Evolutionary conservation across 2,113 vertebrate species (phyloP).

Genomic region (Raja brachyura): DNA sequence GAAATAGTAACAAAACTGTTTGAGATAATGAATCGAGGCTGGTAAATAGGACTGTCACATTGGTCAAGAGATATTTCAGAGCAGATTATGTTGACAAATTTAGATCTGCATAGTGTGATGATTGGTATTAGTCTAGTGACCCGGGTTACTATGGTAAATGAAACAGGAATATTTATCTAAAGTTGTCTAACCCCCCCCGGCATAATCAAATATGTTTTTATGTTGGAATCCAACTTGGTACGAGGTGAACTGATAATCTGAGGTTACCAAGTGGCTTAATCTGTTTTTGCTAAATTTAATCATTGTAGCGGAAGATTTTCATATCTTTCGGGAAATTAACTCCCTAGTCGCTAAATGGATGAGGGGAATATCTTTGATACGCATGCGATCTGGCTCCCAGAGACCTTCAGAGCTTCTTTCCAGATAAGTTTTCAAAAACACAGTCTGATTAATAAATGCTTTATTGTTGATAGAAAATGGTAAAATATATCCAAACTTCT

Average conservation of each 20-base stretch:
- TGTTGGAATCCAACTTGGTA: background rate
- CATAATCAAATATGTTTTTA: background rate
- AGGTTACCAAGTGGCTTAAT: background rate
- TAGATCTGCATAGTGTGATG: background rate
- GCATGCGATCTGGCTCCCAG: too few relatives aligned
- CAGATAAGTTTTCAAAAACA: too few relatives aligned
- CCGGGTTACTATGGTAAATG: background rate
- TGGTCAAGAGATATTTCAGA: background rate
- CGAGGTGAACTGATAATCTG: background rate
- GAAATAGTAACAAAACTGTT: background rate
- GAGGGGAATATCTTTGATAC: too few relatives aligned
- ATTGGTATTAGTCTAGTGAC: background rate
- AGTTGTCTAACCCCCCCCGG: background rate
- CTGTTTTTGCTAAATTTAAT: background rate
- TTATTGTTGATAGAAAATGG: too few relatives aligned
- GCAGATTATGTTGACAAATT: background rate
- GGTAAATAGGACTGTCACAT: background rate
- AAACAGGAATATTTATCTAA: background rate
- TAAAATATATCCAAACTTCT: too few relatives aligned
- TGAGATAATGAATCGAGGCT: background rate
- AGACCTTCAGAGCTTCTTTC: too few relatives aligned
- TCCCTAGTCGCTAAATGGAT: too few relatives aligned
- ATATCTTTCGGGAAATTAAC: too few relatives aligned
- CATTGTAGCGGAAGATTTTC: too few relatives aligned
- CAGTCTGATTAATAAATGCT: too few relatives aligned